Evolutionary conservation across 2,888 invertebrate genomes (phyloP), one percentile per base, ranked within the genome.

Genomic region (Drymonia ruficornis): DNA sequence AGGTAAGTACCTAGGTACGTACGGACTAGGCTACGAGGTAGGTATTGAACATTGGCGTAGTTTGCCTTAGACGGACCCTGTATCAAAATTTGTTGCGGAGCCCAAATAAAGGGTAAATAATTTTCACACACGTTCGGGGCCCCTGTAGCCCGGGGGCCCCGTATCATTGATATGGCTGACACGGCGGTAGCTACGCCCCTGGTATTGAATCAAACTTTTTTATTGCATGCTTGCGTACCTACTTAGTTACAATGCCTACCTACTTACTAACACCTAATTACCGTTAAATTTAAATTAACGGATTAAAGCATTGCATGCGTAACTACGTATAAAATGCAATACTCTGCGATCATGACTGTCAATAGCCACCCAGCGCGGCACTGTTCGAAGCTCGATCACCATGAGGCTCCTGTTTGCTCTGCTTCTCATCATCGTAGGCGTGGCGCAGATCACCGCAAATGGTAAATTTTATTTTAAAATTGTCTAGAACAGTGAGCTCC

Each of bases 221-320:
- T 23, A 23, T 9, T 11, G 11, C 31, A n/a, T n/a, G n/a, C 36
- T n/a, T 36, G n/a, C 2, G 13, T 36, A 36, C 36, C 11, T 36
- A 36, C 36, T 36, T 36, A 13, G 4, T 36, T 6, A 36, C 36
- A 36, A 36, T 36, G 16, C 38, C 15, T 15, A 6, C 6, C 1
- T 38, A 38, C n/a, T 38, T 38, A 16, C 40, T 15, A 8, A 28
- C 6, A 46, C 7, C 15, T 9, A 38, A 49, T 48, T 7, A 43
- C 43, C 19, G 43, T 43, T 43, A 19, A 43, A 43, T 43, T 43
- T 18, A 12, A 43, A 43, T 43, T 19, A 43, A 18, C 2, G 19
- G 13, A 16, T 16, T 19, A 18, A 42, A 13, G 23, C 11, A 13
- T 43, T 19, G 1, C 3, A 19, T 5, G 43, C 19, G 43, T 19